These are phyloP conservation scores for Agrenia bidenticulata DNA, from an alignment of 2,888 invertebrate species.

Conservation along the genomic window DNA sequence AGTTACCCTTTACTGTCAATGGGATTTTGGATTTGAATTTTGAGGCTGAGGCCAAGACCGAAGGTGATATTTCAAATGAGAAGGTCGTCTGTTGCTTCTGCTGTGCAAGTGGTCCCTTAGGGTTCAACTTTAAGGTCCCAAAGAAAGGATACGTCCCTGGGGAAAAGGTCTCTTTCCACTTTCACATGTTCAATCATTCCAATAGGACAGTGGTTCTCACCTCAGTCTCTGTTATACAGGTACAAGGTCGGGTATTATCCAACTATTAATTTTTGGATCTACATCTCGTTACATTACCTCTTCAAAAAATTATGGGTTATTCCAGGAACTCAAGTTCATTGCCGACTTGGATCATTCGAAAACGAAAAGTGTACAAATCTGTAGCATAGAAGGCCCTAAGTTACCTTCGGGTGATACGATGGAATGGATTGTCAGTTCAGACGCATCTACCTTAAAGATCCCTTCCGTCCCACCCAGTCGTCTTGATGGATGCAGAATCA, in stretches of 20 bases:
- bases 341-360: constrained; percentile 10
- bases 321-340: constrained; percentile 10
- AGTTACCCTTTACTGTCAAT: constrained; percentile 36
- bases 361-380: constrained; percentile 30
- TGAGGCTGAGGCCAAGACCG: constrained; percentile 28
- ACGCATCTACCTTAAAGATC: constrained; percentile 21
- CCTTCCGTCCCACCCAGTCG: constrained; percentile 35
- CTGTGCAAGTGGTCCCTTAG: constrained; percentile 35
- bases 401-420: constrained; percentile 26
- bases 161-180: constrained; percentile 36
- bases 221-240: constrained; percentile 19
- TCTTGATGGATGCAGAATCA: constrained; percentile 34
- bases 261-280: too few relatives aligned
- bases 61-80: constrained; percentile 25
- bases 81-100: constrained; percentile 31
- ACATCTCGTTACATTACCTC: too few relatives aligned
- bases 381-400: constrained; percentile 31
- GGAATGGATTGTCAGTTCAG: constrained; percentile 32
- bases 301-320: too few relatives aligned
- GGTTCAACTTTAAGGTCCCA: constrained; percentile 32
- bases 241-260: too few relatives aligned
- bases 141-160: constrained; percentile 39
- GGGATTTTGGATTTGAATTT: constrained; percentile 42
- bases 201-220: constrained; percentile 22
- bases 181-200: constrained; percentile 35